These are phyloP conservation scores for Macrotis lagotis DNA, from an alignment of 2,113 vertebrate genomes.

Conservation along the genomic window DNA sequence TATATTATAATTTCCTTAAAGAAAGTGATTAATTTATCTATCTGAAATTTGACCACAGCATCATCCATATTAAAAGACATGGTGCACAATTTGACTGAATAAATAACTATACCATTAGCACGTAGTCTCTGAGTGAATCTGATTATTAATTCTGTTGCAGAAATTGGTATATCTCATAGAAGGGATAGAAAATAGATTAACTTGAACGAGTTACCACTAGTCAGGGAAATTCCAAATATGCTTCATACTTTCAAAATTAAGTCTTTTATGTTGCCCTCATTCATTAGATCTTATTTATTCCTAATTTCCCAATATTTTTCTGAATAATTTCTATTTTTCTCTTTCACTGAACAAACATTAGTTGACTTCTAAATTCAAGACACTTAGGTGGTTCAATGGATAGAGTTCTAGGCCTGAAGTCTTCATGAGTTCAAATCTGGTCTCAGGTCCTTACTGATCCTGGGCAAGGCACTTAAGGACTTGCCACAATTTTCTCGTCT, in stretches of 20 bases:
- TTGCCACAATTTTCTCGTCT: too few species aligned
- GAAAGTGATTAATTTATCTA: background rate
- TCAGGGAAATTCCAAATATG: background rate
- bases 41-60: background rate
- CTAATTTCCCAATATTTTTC: background rate
- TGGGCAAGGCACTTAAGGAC: background rate
- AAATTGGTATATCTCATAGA: background rate
- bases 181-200: background rate
- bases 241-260: constrained; percentile 2
- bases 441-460: background rate
- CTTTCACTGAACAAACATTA: background rate
- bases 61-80: background rate
- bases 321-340: background rate
- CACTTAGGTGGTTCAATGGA: too few species aligned
- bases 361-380: too few species aligned
- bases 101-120: background rate
- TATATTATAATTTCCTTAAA: background rate
- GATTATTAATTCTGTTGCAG: background rate
- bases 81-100: background rate
- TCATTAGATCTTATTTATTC: background rate
- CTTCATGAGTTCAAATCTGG: background rate
- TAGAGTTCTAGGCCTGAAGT: too few species aligned
- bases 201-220: background rate
- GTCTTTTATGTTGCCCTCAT: background rate
- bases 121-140: constrained; percentile 6